A percentile compares a stretch with the other conserved stretches of the same genome.
These are phyloP conservation scores for Drosophila auraria DNA, from an alignment of 1,140 invertebrate species.

Conservation along the genomic window DNA sequence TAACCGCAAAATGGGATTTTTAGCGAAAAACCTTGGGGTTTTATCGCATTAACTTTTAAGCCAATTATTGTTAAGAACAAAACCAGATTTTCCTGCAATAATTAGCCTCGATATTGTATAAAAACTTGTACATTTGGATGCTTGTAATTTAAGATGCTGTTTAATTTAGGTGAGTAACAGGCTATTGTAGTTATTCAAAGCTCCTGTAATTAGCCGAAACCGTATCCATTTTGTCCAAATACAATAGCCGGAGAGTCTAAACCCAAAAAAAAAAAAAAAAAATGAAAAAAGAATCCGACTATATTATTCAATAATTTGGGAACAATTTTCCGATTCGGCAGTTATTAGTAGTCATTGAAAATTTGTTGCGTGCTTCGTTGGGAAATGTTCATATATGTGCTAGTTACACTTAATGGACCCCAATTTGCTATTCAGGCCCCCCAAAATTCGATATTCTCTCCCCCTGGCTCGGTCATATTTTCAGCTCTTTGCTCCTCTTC, in stretches of 20 bases:
- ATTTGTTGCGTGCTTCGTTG: conserved; percentile 15
- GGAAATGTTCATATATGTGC: conserved; percentile 11
- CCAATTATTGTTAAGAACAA: background rate
- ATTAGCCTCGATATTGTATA: background rate
- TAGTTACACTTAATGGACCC: conserved; percentile 28
- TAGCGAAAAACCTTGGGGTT: background rate
- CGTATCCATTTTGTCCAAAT: background rate
- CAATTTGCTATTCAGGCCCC: conserved; percentile 35
- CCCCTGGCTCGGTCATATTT: conserved; percentile 1
- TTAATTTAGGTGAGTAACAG: background rate
- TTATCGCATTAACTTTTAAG: background rate
- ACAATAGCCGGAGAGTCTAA: background rate
- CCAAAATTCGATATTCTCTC: conserved; percentile 26
- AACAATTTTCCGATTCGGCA: conserved; percentile 30
- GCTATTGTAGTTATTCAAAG: background rate
- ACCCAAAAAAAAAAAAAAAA: too few relatives aligned
- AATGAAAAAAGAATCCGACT: background rate
- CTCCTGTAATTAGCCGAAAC: background rate
- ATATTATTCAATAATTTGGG: conserved; percentile 9
- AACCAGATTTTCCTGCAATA: too few relatives aligned
- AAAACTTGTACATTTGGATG: background rate
- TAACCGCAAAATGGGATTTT: background rate
- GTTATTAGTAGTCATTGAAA: conserved; percentile 30
- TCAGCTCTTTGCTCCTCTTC: background rate
- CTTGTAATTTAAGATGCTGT: background rate